Conservation (phyloP, 1,140 invertebrate species). For the Whitmania pigra region DNA sequence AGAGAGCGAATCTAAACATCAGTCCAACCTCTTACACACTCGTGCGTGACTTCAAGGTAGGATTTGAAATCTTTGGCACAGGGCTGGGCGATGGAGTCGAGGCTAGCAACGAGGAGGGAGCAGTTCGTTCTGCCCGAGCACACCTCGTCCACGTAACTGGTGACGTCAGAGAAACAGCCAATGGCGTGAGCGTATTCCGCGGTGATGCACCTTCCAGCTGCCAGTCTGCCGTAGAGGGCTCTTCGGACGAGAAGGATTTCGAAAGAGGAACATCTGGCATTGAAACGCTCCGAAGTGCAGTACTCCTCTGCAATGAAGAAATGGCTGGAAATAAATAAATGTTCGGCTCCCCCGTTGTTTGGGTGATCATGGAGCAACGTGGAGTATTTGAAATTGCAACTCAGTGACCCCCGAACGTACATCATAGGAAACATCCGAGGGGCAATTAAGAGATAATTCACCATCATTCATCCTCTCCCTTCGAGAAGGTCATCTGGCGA, state of each 20-base stretch:
- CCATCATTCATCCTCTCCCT: no score
- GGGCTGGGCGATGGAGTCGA: constrained; percentile 23
- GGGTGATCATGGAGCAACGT: no score
- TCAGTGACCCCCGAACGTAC: no score
- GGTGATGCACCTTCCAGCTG: constrained; percentile 16
- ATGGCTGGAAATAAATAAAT: not conserved
- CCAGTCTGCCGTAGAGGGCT: constrained; percentile 23
- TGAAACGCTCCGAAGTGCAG: constrained; percentile 17
- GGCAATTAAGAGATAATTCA: no score
- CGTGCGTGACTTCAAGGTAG: constrained; percentile 24
- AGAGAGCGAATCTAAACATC: no score
- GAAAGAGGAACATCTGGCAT: not conserved
- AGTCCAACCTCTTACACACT: constrained; percentile 20
- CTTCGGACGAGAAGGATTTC: constrained; percentile 17
- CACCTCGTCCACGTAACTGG: constrained; percentile 16
- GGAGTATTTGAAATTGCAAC: no score
- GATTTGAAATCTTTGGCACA: constrained; percentile 25
- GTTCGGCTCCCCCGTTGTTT: no score
- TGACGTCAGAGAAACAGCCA: constrained; percentile 22
- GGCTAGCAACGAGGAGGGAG: constrained; percentile 17
- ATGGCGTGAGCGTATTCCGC: constrained; percentile 20
- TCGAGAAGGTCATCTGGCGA: no score
- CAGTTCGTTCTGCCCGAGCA: constrained; percentile 21
- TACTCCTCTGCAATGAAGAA: constrained; percentile 5
- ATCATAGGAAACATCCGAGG: no score